phyloP scores from a whole-genome alignment of 2,888 invertebrate genomes.

The Drosophila engyochracea region DNA sequence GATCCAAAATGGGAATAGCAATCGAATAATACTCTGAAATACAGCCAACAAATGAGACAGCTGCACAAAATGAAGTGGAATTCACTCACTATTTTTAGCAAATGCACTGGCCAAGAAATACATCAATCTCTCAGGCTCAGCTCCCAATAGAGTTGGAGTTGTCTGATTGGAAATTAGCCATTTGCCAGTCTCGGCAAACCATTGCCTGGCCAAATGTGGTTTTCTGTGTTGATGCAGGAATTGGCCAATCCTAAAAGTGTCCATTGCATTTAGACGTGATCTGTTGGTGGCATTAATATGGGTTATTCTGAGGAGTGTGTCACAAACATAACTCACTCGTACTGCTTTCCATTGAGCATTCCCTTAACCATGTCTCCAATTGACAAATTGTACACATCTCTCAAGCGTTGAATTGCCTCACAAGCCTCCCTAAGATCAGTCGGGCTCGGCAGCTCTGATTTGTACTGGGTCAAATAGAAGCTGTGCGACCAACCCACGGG shows the following conservation, averaged over 20 bases:
- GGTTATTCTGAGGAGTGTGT: neutral
- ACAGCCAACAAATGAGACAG: neutral
- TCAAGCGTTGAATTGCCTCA: slow-evolving; percentile 94
- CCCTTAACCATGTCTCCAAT: slow-evolving; percentile 93
- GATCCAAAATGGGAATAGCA: slow-evolving; percentile 20
- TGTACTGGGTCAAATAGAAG: slow-evolving; percentile 35
- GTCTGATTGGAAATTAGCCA: slow-evolving; percentile 17
- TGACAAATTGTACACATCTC: slow-evolving; percentile 95
- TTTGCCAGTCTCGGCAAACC: slow-evolving; percentile 59
- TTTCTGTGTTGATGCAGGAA: slow-evolving; percentile 35
- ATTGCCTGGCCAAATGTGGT: slow-evolving; percentile 52
- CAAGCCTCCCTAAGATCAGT: slow-evolving; percentile 97
- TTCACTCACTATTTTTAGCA: slow-evolving; percentile 56
- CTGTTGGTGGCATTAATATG: slow-evolving; percentile 38
- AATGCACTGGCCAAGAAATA: slow-evolving; percentile 57
- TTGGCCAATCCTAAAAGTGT: slow-evolving; percentile 67
- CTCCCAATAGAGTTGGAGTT: slow-evolving; percentile 11
- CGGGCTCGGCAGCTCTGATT: slow-evolving; percentile 88
- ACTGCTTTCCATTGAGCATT: slow-evolving; percentile 91
- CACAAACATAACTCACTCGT: slow-evolving; percentile 83
- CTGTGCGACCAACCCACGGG: slow-evolving; percentile 49
- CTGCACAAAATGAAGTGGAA: neutral
- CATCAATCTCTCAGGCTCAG: slow-evolving; percentile 30
- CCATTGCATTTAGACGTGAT: slow-evolving; percentile 59
- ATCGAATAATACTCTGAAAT: slow-evolving; percentile 24